These are phyloP conservation scores for Shargacucullia verbasci DNA, from an alignment of 2,888 invertebrate genomes.

Conservation along the genomic window DNA sequence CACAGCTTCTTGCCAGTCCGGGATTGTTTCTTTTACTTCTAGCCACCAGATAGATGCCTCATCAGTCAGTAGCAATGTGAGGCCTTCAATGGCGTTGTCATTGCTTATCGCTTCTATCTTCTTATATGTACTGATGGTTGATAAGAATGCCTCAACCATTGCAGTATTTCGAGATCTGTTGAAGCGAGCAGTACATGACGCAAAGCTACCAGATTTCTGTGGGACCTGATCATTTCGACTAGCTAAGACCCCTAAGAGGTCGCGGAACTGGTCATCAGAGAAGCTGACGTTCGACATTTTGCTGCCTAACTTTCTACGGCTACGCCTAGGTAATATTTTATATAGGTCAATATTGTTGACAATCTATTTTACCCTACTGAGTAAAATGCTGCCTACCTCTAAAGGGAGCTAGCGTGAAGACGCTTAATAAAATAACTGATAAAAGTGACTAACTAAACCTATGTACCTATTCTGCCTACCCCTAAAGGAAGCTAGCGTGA, in stretches of 20 bases:
- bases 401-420: too few species aligned
- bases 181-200: constrained; percentile 9
- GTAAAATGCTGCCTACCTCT: too few species aligned
- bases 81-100: constrained; percentile 15
- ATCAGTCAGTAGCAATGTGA: constrained; percentile 5
- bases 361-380: too few species aligned
- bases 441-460: too few species aligned
- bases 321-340: constrained; percentile 13
- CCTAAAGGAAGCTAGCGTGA: too few species aligned
- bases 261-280: constrained; percentile 15
- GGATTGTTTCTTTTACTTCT: not conserved
- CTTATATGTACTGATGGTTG: constrained; percentile 1
- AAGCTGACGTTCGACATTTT: constrained; percentile 20
- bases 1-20: not conserved
- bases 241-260: constrained; percentile 4
- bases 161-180: constrained; percentile 2
- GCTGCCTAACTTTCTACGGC: constrained; percentile 9
- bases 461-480: too few species aligned
- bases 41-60: constrained; percentile 15
- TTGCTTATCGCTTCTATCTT: constrained; percentile 3
- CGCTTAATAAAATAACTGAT: too few species aligned
- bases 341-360: not conserved
- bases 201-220: constrained; percentile 6
- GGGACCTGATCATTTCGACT: not conserved
- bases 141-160: constrained; percentile 13